Percentiles rank a stretch among this genome's conserved stretches.
Conservation (phyloP, 1,140 invertebrate genomes). For the Globodera rostochiensis region DNA sequence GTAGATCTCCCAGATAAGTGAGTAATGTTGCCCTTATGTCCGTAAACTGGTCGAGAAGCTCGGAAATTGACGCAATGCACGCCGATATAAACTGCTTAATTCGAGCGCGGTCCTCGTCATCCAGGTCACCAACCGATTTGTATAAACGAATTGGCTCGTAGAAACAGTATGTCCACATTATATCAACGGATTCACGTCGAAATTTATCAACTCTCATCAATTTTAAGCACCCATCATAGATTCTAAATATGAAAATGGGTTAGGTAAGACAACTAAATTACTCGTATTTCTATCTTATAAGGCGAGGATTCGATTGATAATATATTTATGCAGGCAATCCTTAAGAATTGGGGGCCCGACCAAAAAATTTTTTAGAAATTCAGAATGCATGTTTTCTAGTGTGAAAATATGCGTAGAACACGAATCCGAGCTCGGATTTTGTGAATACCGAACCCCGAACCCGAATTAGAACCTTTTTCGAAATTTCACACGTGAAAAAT, state of each 20-base stretch:
- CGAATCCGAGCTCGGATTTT: too few species aligned
- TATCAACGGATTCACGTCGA: slow-evolving; percentile 26
- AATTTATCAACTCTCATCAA: slow-evolving; percentile 8
- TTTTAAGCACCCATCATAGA: background rate
- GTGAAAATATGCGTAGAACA: too few species aligned
- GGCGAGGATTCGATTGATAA: background rate
- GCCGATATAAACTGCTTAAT: slow-evolving; percentile 19
- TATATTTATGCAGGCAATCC: background rate
- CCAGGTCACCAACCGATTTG: slow-evolving; percentile 13
- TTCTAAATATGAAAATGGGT: background rate
- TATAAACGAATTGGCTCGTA: slow-evolving; percentile 24
- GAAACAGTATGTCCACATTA: slow-evolving; percentile 30
- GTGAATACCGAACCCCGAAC: too few species aligned
- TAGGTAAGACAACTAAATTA: background rate
- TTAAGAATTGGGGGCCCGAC: too few species aligned
- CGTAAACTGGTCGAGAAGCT: background rate
- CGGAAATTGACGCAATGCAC: slow-evolving; percentile 8
- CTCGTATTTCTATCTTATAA: background rate
- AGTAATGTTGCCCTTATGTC: slow-evolving; percentile 3
- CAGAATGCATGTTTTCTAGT: too few species aligned
- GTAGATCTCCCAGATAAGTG: slow-evolving; percentile 10
- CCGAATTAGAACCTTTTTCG: too few species aligned
- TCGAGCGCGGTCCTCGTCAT: background rate
- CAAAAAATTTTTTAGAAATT: background rate
- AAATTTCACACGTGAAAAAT: too few species aligned